Percentiles rank a stretch among this genome's conserved stretches.
These are phyloP conservation scores for Ferrisia virgata DNA, from an alignment of 2,888 invertebrate species.

Conservation along the genomic window DNA sequence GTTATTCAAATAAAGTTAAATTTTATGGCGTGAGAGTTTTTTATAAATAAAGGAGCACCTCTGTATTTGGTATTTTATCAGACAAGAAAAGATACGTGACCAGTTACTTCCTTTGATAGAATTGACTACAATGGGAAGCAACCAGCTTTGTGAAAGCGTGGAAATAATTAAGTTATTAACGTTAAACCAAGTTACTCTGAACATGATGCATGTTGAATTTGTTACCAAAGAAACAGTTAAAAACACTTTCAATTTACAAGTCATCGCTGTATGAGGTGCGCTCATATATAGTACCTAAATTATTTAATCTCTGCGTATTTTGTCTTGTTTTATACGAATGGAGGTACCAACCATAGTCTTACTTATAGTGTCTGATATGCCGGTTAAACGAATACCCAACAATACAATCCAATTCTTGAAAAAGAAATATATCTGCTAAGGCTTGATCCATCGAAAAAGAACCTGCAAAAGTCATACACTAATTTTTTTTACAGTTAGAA, in stretches of 20 bases:
- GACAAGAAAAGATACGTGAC: conserved; percentile 37
- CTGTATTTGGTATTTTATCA: neutral
- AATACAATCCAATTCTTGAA: too few relatives aligned
- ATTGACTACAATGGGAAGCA: conserved; percentile 38
- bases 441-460: neutral
- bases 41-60: neutral
- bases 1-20: neutral
- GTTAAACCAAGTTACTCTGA: conserved; percentile 15
- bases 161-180: conserved; percentile 43
- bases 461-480: neutral
- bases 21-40: conserved; percentile 50
- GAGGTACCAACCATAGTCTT: too few relatives aligned
- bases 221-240: conserved; percentile 23
- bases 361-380: too few relatives aligned
- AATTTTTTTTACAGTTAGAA: conserved; percentile 25
- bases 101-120: conserved; percentile 41
- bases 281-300: neutral
- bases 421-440: neutral
- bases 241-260: conserved; percentile 23
- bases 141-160: conserved; percentile 45
- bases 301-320: neutral
- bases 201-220: conserved; percentile 20
- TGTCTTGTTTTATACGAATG: neutral
- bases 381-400: too few relatives aligned
- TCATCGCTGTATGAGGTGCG: conserved; percentile 4